Evolutionary conservation across 2,797 vertebrate genomes (phyloP), one percentile per base, ranked within the genome.

Genomic region (Meriones psammophilus): DNA sequence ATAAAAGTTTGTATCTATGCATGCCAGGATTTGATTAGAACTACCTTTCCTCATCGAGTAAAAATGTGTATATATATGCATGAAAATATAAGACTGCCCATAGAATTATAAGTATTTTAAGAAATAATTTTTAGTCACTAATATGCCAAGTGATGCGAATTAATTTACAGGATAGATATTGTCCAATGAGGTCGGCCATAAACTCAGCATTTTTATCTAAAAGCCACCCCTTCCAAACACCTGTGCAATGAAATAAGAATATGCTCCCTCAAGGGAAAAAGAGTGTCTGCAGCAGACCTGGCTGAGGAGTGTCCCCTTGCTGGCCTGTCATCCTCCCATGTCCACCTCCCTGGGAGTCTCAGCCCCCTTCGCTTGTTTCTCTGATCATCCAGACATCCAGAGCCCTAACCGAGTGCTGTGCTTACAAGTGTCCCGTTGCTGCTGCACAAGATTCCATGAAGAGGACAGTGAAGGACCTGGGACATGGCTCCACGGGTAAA

Each of bases 81-180:
- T 68, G 92, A 14, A 78, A 81, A 78, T 36, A 26, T 3, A 66
- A 68, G 83, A 84, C 80, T 13, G 6, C 92, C 95, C 81, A 64
- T 9, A 22, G 95, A 91, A 94, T 89, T 80, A 74, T 81, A 66
- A 92, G 60, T 66, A n/a, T 64, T 79, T 84, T 95, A 90, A 89
- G 93, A 89, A 80, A 91, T 80, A 91, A 39, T 26, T 77, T 77
- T 46, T 60, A 80, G 64, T 58, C 26, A 42, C 93, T 87, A 62
- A 92, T 88, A 95, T 58, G 94, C 36, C 12, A 28, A 54, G 91
- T 28, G 95, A 84, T 50, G 56, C 76, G 64, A 64, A 95, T 91
- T 85, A 92, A 89, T 95, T 96, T 94, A 80, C 46, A 8, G 60
- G 95, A 84, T 73, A 95, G 91, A 90, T 89, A 89, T 36, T 58